These are phyloP conservation scores for Porites lobata DNA, from an alignment of 92 coral and sea anemone species.

Conservation along the genomic window DNA sequence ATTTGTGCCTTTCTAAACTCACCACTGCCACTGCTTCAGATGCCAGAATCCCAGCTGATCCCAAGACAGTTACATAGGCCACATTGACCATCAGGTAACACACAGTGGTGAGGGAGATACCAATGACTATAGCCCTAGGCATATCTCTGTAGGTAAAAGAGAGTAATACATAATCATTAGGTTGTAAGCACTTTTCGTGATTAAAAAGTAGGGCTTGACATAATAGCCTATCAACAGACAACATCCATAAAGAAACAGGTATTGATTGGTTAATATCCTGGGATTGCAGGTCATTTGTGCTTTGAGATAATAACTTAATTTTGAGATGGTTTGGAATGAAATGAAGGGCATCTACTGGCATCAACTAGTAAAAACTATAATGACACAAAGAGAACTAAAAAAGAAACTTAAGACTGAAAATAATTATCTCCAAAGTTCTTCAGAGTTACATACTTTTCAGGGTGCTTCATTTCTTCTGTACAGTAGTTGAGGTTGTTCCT, in stretches of 20 bases:
- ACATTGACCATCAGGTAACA: constrained; percentile 94
- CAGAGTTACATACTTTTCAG: constrained; percentile 80
- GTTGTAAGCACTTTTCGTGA: neutral
- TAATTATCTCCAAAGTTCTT: no score
- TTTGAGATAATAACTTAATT: no score
- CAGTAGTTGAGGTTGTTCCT: constrained; percentile 99
- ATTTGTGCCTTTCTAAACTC: neutral
- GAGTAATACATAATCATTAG: neutral
- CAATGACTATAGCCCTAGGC: constrained; percentile 94
- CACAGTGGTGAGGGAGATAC: constrained; percentile 91
- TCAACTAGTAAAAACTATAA: no score
- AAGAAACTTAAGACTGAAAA: neutral
- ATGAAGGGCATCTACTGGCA: no score
- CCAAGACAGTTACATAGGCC: constrained; percentile 91
- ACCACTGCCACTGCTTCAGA: constrained; percentile 98
- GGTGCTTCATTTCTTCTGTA: constrained; percentile 94
- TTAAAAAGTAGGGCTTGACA: neutral
- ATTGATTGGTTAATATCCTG: no score
- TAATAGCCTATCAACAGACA: no score
- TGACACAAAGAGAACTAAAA: neutral
- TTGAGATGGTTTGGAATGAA: no score
- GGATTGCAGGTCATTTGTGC: no score
- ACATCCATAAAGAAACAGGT: no score
- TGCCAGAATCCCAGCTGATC: constrained; percentile 76
- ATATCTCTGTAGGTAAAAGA: constrained; percentile 72